These are phyloP conservation scores for Apotomis turbidana DNA, from an alignment of 2,888 invertebrate species.

Conservation along the genomic window DNA sequence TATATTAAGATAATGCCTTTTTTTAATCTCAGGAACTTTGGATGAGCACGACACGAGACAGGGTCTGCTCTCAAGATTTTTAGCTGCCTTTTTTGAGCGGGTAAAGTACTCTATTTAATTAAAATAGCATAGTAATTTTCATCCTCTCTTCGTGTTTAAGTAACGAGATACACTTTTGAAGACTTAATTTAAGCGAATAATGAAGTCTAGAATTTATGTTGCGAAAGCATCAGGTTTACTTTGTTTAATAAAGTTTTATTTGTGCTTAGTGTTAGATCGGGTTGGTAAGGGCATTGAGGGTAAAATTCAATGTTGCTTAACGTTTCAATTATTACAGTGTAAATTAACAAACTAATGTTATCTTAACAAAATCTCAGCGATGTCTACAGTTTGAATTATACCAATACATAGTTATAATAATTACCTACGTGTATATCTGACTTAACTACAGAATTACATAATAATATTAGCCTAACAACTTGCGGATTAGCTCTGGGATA, in stretches of 20 bases:
- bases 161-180: neutral
- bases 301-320: constrained; percentile 15
- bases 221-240: neutral
- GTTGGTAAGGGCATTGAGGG: neutral
- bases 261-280: no score
- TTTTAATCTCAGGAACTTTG: constrained; percentile 53
- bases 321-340: constrained; percentile 7
- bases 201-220: neutral
- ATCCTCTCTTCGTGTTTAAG: neutral
- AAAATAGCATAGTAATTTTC: constrained; percentile 1
- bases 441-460: no score
- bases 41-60: constrained; percentile 58
- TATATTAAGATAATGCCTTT: constrained; percentile 6
- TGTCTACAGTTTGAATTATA: neutral
- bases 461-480: no score
- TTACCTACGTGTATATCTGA: no score
- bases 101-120: constrained; percentile 51
- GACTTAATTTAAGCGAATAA: neutral
- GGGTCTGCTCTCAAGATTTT: constrained; percentile 64
- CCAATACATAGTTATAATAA: no score
- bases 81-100: constrained; percentile 77
- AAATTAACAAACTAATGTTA: neutral
- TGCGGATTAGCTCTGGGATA: no score
- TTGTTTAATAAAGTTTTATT: constrained; percentile 7
- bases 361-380: neutral